These are phyloP conservation scores for Hemicrepidius hirtus DNA, from an alignment of 2,888 invertebrate species.

Conservation along the genomic window DNA sequence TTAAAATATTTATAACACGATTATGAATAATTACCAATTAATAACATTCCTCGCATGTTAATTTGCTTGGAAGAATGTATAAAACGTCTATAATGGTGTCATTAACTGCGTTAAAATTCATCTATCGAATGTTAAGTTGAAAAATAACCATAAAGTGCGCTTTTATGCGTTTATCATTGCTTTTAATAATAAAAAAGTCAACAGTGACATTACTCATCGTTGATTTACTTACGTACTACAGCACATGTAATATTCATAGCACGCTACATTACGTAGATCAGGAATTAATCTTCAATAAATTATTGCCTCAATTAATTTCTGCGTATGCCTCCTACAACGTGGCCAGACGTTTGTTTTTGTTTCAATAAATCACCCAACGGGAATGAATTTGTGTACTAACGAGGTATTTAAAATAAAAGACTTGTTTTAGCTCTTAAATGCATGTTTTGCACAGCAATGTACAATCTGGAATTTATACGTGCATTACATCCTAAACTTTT, in stretches of 20 bases:
- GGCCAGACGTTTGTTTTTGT: conserved; percentile 56
- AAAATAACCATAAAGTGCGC: conserved; percentile 13
- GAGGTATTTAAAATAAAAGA: conserved; percentile 39
- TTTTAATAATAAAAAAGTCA: conserved; percentile 1
- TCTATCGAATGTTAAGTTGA: neutral
- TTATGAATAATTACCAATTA: conserved; percentile 16
- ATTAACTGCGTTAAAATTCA: conserved; percentile 1
- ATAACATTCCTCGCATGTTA: neutral
- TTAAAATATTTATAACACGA: conserved; percentile 16
- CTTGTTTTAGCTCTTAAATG: conserved; percentile 31
- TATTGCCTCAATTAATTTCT: conserved; percentile 64
- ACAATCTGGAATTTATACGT: conserved; percentile 21
- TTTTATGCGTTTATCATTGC: conserved; percentile 20
- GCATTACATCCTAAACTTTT: neutral
- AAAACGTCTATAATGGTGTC: neutral
- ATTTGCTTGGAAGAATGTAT: neutral
- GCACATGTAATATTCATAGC: conserved; percentile 56
- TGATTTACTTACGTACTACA: conserved; percentile 55
- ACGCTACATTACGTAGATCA: conserved; percentile 62
- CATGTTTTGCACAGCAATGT: conserved; percentile 30
- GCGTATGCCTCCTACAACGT: conserved; percentile 63
- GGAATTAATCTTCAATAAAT: conserved; percentile 63
- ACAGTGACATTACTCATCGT: conserved; percentile 54
- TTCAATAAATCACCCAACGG: conserved; percentile 61
- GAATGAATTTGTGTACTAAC: conserved; percentile 48